Evolutionary conservation across 2,797 vertebrate genomes (phyloP), one percentile per base, ranked within the genome.

Genomic region (Forpus xanthops): DNA sequence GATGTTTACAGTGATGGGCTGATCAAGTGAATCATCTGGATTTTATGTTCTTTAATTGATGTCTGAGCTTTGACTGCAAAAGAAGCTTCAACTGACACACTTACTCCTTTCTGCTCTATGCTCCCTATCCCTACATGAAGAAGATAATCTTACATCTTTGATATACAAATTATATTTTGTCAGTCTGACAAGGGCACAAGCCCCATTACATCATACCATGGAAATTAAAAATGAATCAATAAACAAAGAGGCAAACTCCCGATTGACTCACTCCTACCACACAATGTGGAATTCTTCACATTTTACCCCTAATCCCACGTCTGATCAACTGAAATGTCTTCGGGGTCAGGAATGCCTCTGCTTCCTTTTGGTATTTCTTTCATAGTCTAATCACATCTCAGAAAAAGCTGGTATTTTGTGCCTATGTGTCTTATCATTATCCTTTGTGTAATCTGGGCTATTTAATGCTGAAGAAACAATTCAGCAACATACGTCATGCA

Each of bases 201-300:
- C 27, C 71, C 85, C 67, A 85, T 70, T 82, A 52, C 33, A 41
- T 68, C 13, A 0, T 44, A 79, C 44, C 56, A 77, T 1, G 3
- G 68, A 95, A 93, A 91, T 93, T 30, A 91, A 49, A 93, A 96
- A 91, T 61, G 24, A 89, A 91, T 82, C 90, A 70, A 94, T 85
- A 91, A 79, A 72, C 44, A 79, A 41, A 80, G 35, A 85, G 14
- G 27, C 21, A 80, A 93, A 81, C 19, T 86, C 76, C 73, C 8
- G 52, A 81, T 84, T 64, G 17, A 39, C 74, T 77, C 1, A 0
- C 52, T 87, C 71, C 72, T 92, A 65, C 77, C 53, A 85, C 77
- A 82, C 44, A 61, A 39, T 12, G 60, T 67, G 47, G 71, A 96
- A 96, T 94, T 94, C 86, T 82, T 91, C 85, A 91, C 80, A 90